Evolutionary conservation across 2,113 vertebrate species (phyloP).

Genomic region (Callochromis pleurospilus): DNA sequence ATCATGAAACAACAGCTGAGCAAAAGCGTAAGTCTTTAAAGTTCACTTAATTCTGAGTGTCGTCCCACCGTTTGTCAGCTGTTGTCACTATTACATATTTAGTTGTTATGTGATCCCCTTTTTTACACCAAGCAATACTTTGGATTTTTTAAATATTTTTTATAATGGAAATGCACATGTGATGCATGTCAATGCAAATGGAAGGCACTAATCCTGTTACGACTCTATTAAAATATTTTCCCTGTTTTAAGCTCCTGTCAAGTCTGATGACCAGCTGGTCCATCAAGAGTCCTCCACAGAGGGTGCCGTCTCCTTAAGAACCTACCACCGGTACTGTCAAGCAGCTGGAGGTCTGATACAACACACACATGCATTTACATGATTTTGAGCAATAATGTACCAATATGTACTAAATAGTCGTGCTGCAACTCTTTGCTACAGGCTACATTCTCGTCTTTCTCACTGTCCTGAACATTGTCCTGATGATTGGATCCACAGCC

Average conservation of each 20-base stretch:
- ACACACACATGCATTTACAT: not conserved
- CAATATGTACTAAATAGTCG: not conserved
- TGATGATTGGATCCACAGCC: slow-evolving; percentile 71
- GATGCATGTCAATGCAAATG: not conserved
- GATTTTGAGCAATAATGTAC: not conserved
- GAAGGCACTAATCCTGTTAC: not conserved
- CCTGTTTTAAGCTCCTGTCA: not conserved
- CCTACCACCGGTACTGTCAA: slow-evolving; percentile 72
- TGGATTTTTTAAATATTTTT: not conserved
- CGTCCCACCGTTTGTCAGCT: not conserved
- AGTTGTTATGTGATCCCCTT: not conserved
- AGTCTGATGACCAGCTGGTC: slow-evolving; percentile 64
- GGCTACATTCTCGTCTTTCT: slow-evolving; percentile 68
- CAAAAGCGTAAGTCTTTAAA: slow-evolving; percentile 18
- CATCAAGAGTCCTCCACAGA: slow-evolving; percentile 48
- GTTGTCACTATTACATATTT: not conserved
- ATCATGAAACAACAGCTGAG: not conserved
- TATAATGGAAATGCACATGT: not conserved
- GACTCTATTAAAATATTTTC: not conserved
- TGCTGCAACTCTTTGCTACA: slow-evolving; percentile 28
- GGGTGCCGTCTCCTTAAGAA: slow-evolving; percentile 67
- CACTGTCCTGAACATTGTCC: slow-evolving; percentile 45
- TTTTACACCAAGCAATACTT: not conserved
- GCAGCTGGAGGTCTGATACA: slow-evolving; percentile 75
- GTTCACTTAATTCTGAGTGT: not conserved